These are phyloP conservation scores for Capitella teleta DNA, from an alignment of 1,140 invertebrate genomes.

Conservation along the genomic window DNA sequence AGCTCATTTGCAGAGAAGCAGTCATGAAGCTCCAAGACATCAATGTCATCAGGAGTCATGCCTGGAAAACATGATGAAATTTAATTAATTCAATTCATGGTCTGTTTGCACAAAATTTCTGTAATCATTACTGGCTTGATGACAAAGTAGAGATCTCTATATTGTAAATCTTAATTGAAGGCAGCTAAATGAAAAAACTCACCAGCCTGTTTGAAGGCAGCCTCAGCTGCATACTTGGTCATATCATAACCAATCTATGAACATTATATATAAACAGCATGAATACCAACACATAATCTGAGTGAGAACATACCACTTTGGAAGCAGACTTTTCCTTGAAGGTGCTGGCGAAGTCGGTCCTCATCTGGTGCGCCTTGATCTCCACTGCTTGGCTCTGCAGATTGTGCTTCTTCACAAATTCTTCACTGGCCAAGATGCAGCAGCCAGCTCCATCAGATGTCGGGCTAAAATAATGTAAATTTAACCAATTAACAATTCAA, in stretches of 20 bases:
- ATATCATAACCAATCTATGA: slow-evolving; percentile 95
- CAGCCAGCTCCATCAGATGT: slow-evolving; percentile 93
- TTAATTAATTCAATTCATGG: too few relatives aligned
- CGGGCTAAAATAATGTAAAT: too few relatives aligned
- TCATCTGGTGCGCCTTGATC: slow-evolving; percentile 87
- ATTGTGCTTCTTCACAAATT: slow-evolving; percentile 71
- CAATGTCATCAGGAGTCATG: slow-evolving; percentile 64
- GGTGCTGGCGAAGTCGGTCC: slow-evolving; percentile 74
- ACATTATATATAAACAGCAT: too few relatives aligned
- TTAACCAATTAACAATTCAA: too few relatives aligned
- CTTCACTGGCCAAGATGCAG: slow-evolving; percentile 77
- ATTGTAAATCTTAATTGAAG: background rate
- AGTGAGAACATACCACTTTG: too few relatives aligned
- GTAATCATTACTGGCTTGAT: too few relatives aligned
- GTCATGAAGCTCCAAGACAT: slow-evolving; percentile 98
- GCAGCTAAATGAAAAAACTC: slow-evolving; percentile 1
- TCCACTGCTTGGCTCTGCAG: slow-evolving; percentile 75
- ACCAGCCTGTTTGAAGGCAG: slow-evolving; percentile 65
- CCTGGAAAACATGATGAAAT: slow-evolving; percentile 26
- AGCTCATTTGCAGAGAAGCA: slow-evolving; percentile 98
- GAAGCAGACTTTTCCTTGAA: slow-evolving; percentile 75
- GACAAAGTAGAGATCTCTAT: too few relatives aligned
- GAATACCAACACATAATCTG: too few relatives aligned
- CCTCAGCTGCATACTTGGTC: slow-evolving; percentile 72
- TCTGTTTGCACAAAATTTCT: too few relatives aligned